Evolutionary conservation across 2,113 vertebrate species (phyloP), one percentile per base, ranked within the genome.

Genomic region (Cinclus cinclus): DNA sequence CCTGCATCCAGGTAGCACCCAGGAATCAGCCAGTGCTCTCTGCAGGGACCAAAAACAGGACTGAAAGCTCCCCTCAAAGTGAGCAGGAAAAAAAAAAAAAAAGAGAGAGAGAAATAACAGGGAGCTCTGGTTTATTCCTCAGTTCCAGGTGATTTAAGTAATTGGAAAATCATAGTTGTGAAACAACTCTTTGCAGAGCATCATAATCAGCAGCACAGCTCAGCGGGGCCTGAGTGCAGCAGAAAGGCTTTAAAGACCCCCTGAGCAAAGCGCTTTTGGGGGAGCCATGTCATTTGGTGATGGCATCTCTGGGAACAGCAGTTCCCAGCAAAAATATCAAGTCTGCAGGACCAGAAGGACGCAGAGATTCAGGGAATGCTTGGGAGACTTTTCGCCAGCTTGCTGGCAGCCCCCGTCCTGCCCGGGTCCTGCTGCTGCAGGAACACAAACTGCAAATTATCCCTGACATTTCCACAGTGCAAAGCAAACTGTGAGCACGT

Each of bases 121-220:
- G 71, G 82, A 88, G 65, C 10, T 64, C 79, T 35, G 71, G 39
- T 88, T 92, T 80, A 65, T 71, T 65, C 81, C 70, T 80, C 76
- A 64, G 96, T 95, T 96, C 95, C 92, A 95, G 94, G 94, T 96
- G 92, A 96, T 96, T 94, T 93, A 80, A 88, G 94, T 96, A 96
- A 96, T 95, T 95, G 95, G 92, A 96, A 96, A 96, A 96, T 91
- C 95, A 97, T 68, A 94, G 95, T 89, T 82, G 77, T 95, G 92
- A 92, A 87, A 89, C 92, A 83, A 31, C 52, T 56, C 83, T 92
- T 93, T 35, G 73, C 80, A 60, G 92, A 95, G 91, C 91, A 96
- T 91, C 94, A 71, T 92, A 71, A 95, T 96, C 92, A 94, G 75
- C 73, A 44, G 19, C n/a, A 3, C 35, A 25, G 35, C 95, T 67